Evolutionary conservation across 2,113 vertebrate genomes (phyloP), one percentile per base, ranked within the genome.

Genomic region (Etheostoma spectabile): DNA sequence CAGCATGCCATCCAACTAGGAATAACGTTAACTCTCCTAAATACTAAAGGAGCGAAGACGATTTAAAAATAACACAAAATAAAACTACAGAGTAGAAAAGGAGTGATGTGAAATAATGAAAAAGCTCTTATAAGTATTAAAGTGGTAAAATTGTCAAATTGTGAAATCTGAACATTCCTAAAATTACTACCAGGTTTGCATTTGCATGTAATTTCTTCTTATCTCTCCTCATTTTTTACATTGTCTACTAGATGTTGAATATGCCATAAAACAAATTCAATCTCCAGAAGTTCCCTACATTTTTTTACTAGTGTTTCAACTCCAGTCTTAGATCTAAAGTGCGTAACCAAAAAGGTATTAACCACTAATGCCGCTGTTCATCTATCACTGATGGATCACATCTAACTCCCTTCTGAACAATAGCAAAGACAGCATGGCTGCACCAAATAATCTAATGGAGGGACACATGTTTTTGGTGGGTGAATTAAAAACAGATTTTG

Each of bases 401-500:
- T 13, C 35, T 33, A 14, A 12, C 19, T 27, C 24, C n/a, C n/a
- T 13, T 24, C 19, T 24, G 24, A 22, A 46, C 42, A 55, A 2
- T 52, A 27, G 14, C 2, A 4, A 21, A 18, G 45, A 38, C 38
- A 84, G 48, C 24, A 45, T 16, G 55, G 16, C 75, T 61, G 56
- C 56, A 35, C 27, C 59, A 42, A 64, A 46, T 71, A 67, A 61
- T 61, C 24, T 61, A 52, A 33, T 4, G 59, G n/a, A 69, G 63
- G 15, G 53, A 42, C 65, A 66, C 33, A 33, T 46, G 45, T 38
- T 35, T 74, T 69, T 22, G 49, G 30, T 46, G 33, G 46, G 24
- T 49, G 48, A 62, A 77, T 81, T 77, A 77, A 80, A 80, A 66
- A 62, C 53, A 48, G 24, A 61, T 21, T 66, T 72, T 8, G 38